Base-by-base conservation (phyloP, 2,113 vertebrate genomes). In the Rana temporaria region DNA sequence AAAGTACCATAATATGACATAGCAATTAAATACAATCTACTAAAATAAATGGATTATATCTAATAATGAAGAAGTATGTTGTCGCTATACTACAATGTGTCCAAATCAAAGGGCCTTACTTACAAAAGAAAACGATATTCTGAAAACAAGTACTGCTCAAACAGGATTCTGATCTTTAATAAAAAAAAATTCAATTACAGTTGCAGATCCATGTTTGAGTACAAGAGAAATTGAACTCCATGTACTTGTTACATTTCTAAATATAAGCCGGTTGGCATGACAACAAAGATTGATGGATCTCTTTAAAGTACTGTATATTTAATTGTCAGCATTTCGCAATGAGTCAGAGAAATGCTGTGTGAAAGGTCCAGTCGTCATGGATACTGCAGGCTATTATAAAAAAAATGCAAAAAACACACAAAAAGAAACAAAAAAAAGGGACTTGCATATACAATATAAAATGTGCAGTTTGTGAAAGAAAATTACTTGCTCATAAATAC, bases 211-310 rank as follows among this genome's bases (percentile, higher is more conserved):
- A 91, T 89, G 90, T 93, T 91, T 92, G 90, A 90, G 90, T 90
- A 92, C 92, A 94, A 92, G 92, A 93, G 93, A 91, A 91, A 91
- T 89, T 93, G 92, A 93, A 91, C 92, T 93, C 88, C 89, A 87
- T 93, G 93, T 94, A 94, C 93, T 94, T 93, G 93, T 93, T 93
- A 93, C 90, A 90, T 93, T 93, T 94, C 94, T 95, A 95, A 95
- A 95, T 95, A 95, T 94, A 95, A 89, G 86, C 88, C 0, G 65
- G 92, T 95, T 92, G 92, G 90, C 93, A 95, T 91, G 93, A 91
- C 94, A 93, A 95, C 93, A 90, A 90, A 93, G 92, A 93, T 92
- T 94, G 93, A 92, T 91, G 91, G 92, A 91, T 93, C 87, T 91
- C 91, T 92, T 88, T 90, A 90, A 91, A 92, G 87, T 90, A 92